Evolutionary conservation across 2,797 vertebrate species (phyloP).

Genomic region (Calcarius lapponicus): DNA sequence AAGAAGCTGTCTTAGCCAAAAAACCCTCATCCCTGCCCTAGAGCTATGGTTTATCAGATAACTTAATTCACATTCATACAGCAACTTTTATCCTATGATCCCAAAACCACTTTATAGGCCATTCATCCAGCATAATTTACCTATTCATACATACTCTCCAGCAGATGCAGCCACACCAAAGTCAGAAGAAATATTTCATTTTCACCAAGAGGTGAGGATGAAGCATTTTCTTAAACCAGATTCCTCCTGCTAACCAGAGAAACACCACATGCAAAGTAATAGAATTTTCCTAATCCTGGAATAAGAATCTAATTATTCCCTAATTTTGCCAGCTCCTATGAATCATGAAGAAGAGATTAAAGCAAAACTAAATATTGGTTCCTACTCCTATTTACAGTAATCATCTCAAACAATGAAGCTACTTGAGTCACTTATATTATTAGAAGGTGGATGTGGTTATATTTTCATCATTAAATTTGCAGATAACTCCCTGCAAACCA

Average conservation of each 20-base stretch:
- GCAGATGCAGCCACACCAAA: constrained; percentile 9
- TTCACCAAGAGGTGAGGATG: not conserved
- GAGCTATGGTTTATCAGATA: not conserved
- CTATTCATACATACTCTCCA: not conserved
- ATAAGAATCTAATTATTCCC: not conserved
- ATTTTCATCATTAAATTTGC: not conserved
- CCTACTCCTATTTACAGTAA: not conserved
- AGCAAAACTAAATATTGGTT: not conserved
- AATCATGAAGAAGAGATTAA: constrained; percentile 39
- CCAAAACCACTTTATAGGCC: not conserved
- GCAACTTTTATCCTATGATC: not conserved
- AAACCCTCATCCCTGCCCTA: not conserved
- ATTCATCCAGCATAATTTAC: not conserved
- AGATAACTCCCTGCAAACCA: not conserved
- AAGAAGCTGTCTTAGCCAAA: not conserved
- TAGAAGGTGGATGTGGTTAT: not conserved
- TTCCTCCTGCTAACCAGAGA: not conserved
- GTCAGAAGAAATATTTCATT: not conserved
- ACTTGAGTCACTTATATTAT: not conserved
- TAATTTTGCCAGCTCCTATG: constrained; percentile 15
- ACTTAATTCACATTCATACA: not conserved
- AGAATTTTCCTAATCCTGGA: not conserved
- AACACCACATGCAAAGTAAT: not conserved
- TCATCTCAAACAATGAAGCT: constrained; percentile 1
- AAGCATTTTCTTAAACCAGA: not conserved